These are phyloP conservation scores for Dynastes tityus DNA, from an alignment of 2,888 invertebrate genomes.

Conservation along the genomic window DNA sequence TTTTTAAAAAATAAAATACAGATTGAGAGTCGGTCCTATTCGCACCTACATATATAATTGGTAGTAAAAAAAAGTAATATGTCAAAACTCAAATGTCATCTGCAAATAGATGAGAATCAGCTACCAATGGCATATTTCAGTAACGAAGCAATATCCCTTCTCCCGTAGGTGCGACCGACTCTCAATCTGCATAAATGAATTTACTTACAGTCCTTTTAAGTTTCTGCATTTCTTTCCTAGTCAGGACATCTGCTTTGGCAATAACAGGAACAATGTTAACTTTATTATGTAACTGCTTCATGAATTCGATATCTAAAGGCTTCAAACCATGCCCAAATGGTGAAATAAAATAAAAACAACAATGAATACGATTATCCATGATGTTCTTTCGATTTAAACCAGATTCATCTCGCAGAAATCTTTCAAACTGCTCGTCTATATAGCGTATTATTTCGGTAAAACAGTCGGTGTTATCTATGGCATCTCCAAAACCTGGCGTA, in stretches of 20 bases:
- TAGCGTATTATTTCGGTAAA: conserved; percentile 96
- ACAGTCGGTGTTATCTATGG: conserved; percentile 94
- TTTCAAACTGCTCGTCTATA: conserved; percentile 97
- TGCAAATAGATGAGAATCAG: no score
- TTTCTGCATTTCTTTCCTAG: conserved; percentile 90
- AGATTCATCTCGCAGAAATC: conserved; percentile 92
- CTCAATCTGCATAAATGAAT: neutral
- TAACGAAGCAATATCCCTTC: no score
- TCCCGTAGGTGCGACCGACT: no score
- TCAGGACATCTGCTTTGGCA: conserved; percentile 96
- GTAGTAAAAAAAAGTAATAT: no score
- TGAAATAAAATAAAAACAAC: conserved; percentile 98
- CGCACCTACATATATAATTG: no score
- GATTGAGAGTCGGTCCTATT: no score
- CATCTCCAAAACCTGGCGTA: conserved; percentile 97
- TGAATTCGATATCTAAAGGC: conserved; percentile 94
- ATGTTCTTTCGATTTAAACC: conserved; percentile 97
- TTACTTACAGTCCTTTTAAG: conserved; percentile 84
- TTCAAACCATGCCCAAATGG: conserved; percentile 98
- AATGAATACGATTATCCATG: conserved; percentile 97
- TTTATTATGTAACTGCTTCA: conserved; percentile 97
- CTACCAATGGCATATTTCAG: no score
- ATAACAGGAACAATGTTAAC: conserved; percentile 98
- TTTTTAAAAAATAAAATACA: no score
- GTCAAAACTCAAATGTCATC: no score